Conservation (phyloP, 2,888 invertebrate species). For the Lasioglossum villosulum region DNA sequence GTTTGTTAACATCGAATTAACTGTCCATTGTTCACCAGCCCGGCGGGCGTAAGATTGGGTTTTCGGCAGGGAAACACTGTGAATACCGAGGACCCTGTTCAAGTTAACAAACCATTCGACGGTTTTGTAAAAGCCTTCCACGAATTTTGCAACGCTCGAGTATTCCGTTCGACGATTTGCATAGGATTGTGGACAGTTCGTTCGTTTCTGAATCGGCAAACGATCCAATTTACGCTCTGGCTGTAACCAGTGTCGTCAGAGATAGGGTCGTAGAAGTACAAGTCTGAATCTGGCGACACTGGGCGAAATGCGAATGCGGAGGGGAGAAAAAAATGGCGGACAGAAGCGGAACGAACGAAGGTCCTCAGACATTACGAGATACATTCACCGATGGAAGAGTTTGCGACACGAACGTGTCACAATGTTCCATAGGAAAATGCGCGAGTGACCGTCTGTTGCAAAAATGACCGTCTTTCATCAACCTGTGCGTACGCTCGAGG, state of each 20-base stretch:
- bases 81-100: not conserved
- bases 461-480: slow-evolving; percentile 48
- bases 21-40: slow-evolving; percentile 67
- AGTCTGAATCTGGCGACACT: not conserved
- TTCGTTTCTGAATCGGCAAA: slow-evolving; percentile 1
- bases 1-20: slow-evolving; percentile 46
- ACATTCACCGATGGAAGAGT: slow-evolving; percentile 46
- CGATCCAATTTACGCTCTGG: not conserved
- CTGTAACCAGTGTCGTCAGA: too few species aligned
- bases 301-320: not conserved
- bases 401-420: slow-evolving; percentile 62
- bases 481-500: slow-evolving; percentile 18
- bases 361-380: slow-evolving; percentile 36
- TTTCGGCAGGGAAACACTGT: slow-evolving; percentile 9
- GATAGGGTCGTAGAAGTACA: not conserved
- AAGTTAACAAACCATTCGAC: not conserved
- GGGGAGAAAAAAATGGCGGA: not conserved
- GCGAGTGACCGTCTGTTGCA: slow-evolving; percentile 44
- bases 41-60: slow-evolving; percentile 46
- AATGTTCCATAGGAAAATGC: slow-evolving; percentile 47
- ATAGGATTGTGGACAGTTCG: not conserved
- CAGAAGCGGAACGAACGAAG: slow-evolving; percentile 35
- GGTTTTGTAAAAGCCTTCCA: not conserved
- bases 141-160: not conserved
- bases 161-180: not conserved